Conservation (phyloP, 1,140 invertebrate genomes). For the Ruditapes philippinarum region DNA sequence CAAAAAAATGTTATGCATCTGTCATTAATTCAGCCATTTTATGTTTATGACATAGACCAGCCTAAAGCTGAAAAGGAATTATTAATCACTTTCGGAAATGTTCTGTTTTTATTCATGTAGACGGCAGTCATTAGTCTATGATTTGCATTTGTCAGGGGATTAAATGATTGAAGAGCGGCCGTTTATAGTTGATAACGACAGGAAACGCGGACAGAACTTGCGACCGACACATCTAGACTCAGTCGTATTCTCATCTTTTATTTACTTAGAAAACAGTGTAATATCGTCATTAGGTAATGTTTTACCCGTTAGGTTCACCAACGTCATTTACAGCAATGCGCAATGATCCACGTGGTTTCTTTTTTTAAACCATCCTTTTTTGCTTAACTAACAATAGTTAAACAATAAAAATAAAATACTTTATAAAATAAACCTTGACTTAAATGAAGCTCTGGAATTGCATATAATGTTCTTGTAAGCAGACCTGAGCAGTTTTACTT, state of each 20-base stretch:
- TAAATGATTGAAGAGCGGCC: background rate
- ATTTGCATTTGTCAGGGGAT: background rate
- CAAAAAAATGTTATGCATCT: no score
- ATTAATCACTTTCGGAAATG: slow-evolving; percentile 12
- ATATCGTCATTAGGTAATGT: background rate
- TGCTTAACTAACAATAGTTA: no score
- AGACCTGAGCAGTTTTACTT: no score
- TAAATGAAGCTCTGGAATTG: no score
- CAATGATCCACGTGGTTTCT: background rate
- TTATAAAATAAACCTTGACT: no score
- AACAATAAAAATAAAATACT: no score
- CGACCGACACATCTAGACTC: background rate
- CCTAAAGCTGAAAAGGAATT: background rate
- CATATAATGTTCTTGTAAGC: no score
- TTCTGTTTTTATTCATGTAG: background rate
- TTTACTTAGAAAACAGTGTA: background rate
- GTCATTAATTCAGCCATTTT: no score
- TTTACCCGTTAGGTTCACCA: background rate
- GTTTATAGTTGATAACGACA: slow-evolving; percentile 6
- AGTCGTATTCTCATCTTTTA: background rate
- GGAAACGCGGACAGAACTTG: background rate
- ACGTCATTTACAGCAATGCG: background rate
- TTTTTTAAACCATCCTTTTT: no score
- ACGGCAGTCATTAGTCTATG: background rate
- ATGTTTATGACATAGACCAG: no score